phyloP scores from a whole-genome alignment of 2,113 vertebrate species.

The Sclerurus mexicanus region DNA sequence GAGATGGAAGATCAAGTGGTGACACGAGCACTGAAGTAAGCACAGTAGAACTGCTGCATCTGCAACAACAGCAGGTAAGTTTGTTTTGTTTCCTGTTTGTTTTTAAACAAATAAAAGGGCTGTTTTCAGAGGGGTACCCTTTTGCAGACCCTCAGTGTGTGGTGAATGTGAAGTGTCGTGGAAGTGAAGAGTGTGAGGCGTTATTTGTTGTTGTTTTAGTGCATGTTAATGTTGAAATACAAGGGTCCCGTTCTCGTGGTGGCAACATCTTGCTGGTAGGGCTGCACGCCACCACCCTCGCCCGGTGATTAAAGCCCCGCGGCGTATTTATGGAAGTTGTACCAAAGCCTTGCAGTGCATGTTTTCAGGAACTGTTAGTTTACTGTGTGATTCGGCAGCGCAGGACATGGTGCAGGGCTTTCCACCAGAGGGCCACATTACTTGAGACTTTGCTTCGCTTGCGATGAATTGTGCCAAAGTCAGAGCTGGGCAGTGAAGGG shows the following conservation, averaged over 20 bases:
- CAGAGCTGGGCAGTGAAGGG: conserved; percentile 70
- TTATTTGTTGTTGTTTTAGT: conserved; percentile 63
- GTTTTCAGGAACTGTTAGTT: conserved; percentile 63
- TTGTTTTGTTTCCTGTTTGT: conserved; percentile 75
- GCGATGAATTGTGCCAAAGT: conserved; percentile 73
- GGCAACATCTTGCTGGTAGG: background rate
- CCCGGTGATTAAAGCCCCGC: conserved; percentile 51
- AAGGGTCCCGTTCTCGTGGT: background rate
- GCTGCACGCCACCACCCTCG: background rate
- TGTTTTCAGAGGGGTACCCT: background rate
- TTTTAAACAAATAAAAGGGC: conserved; percentile 51
- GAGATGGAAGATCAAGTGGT: conserved; percentile 99
- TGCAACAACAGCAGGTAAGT: conserved; percentile 99
- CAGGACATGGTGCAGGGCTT: conserved; percentile 69
- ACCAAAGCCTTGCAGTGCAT: conserved; percentile 55
- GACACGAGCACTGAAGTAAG: conserved; percentile 98
- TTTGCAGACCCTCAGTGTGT: background rate
- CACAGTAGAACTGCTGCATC: conserved; percentile 99
- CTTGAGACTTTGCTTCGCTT: conserved; percentile 77
- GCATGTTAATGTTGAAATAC: background rate
- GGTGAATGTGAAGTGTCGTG: conserved; percentile 5
- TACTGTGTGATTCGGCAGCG: conserved; percentile 37
- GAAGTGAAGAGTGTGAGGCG: conserved; percentile 6
- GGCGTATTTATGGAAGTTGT: conserved; percentile 50
- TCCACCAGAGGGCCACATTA: conserved; percentile 99